Percentiles rank a stretch among this genome's conserved stretches.
Evolutionary conservation across 1,140 invertebrate species (phyloP).

Genomic region (Sycophaga agraensis): DNA sequence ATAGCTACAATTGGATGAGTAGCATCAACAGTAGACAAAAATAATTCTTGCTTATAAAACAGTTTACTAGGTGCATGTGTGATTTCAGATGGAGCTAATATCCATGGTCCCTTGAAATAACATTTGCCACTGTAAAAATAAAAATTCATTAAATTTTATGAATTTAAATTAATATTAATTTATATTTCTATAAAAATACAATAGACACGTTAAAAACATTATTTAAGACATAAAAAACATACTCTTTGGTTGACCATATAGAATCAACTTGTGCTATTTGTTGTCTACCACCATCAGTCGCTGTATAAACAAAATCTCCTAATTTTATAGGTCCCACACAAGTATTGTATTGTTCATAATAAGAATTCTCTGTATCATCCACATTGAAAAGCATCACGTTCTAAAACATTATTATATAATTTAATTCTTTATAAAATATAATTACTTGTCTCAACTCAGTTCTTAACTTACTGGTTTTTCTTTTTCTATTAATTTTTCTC

Average conservation of each 20-base stretch:
- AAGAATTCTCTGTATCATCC: constrained; percentile 74
- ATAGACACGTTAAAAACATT: not conserved
- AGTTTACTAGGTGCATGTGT: constrained; percentile 70
- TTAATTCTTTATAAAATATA: constrained; percentile 15
- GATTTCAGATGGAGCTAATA: constrained; percentile 86
- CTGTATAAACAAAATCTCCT: constrained; percentile 93
- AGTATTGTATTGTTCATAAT: constrained; percentile 91
- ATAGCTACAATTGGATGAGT: constrained; percentile 88
- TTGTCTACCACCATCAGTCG: constrained; percentile 81
- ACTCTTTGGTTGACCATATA: constrained; percentile 89
- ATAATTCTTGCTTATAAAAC: constrained; percentile 96
- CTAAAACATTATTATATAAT: constrained; percentile 52
- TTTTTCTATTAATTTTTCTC: constrained; percentile 76
- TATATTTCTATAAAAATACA: no score
- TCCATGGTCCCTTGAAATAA: constrained; percentile 91
- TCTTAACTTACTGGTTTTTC: constrained; percentile 69
- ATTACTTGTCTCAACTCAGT: not conserved
- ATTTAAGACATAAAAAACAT: constrained; percentile 45
- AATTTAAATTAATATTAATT: no score
- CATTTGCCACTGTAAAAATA: constrained; percentile 70
- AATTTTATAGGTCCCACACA: constrained; percentile 81
- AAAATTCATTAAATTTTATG: not conserved
- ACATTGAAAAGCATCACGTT: constrained; percentile 72
- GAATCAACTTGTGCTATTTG: constrained; percentile 92
- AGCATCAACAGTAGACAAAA: constrained; percentile 88